Evolutionary conservation across 2,888 invertebrate species (phyloP).

Genomic region (Xestia xanthographa): DNA sequence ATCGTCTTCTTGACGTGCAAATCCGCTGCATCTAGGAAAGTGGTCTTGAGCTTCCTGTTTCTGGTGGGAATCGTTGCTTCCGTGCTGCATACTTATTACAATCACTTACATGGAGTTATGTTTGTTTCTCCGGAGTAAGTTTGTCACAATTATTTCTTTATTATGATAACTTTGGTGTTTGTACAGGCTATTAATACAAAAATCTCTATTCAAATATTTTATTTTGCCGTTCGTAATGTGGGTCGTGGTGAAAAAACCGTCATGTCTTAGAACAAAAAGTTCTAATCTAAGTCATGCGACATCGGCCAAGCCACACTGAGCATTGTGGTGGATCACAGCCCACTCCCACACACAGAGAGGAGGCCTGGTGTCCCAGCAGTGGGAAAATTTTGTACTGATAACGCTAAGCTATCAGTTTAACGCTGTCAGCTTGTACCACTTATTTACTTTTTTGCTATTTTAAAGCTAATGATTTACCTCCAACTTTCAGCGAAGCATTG

Average conservation of each 20-base stretch:
- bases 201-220: background rate
- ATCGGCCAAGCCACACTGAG: background rate
- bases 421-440: background rate
- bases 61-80: constrained; percentile 57
- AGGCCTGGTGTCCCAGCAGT: too few species aligned
- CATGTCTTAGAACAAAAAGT: background rate
- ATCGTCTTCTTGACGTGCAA: constrained; percentile 60
- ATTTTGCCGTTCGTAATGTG: background rate
- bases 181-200: background rate
- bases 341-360: background rate
- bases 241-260: background rate
- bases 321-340: background rate
- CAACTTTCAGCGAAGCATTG: constrained; percentile 56
- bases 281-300: background rate
- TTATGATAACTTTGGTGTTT: background rate
- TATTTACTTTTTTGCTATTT: too few species aligned
- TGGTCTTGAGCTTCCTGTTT: constrained; percentile 53
- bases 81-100: constrained; percentile 51
- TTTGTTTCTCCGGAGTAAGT: constrained; percentile 48
- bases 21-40: constrained; percentile 34
- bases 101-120: constrained; percentile 44
- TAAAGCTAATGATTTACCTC: constrained; percentile 3
- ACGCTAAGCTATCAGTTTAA: background rate
- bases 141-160: background rate
- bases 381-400: background rate